Conservation (phyloP, 2,888 invertebrate genomes). For the Hydriomena furcata region DNA sequence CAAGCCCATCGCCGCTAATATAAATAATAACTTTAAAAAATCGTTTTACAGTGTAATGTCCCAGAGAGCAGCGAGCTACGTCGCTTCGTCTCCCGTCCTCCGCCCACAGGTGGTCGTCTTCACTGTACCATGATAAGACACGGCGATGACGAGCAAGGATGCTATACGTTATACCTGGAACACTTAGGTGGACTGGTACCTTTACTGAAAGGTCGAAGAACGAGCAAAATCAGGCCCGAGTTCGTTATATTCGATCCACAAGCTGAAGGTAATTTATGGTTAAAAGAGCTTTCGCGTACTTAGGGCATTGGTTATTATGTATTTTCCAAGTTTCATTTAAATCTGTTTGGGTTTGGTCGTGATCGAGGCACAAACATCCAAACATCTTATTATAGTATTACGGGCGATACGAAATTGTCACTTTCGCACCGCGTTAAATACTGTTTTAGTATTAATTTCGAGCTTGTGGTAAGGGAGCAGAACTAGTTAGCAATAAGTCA, state of each 20-base stretch:
- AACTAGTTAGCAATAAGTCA: too few species aligned
- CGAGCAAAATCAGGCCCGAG: conserved; percentile 98
- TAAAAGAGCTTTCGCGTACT: too few species aligned
- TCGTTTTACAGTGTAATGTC: conserved; percentile 91
- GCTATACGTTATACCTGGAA: conserved; percentile 95
- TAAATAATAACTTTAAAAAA: neutral
- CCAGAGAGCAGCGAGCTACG: conserved; percentile 94
- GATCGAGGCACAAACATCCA: too few species aligned
- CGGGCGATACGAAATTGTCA: too few species aligned
- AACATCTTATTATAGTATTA: too few species aligned
- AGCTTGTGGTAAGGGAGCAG: too few species aligned
- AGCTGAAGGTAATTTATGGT: conserved; percentile 84
- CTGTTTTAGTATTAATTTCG: too few species aligned
- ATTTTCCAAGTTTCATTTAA: too few species aligned
- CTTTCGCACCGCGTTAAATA: too few species aligned
- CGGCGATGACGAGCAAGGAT: conserved; percentile 91
- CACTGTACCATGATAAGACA: conserved; percentile 99
- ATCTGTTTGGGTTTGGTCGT: too few species aligned
- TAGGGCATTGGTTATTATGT: too few species aligned
- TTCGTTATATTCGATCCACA: conserved; percentile 98
- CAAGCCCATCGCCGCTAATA: too few species aligned
- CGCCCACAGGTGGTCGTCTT: conserved; percentile 87
- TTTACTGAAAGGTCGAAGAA: conserved; percentile 96
- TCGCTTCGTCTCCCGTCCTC: conserved; percentile 97
- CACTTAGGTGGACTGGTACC: conserved; percentile 98